Percentiles rank a stretch among this genome's conserved stretches.
Conservation (phyloP, 2,888 invertebrate genomes). For the Elgonia sp. region DNA sequence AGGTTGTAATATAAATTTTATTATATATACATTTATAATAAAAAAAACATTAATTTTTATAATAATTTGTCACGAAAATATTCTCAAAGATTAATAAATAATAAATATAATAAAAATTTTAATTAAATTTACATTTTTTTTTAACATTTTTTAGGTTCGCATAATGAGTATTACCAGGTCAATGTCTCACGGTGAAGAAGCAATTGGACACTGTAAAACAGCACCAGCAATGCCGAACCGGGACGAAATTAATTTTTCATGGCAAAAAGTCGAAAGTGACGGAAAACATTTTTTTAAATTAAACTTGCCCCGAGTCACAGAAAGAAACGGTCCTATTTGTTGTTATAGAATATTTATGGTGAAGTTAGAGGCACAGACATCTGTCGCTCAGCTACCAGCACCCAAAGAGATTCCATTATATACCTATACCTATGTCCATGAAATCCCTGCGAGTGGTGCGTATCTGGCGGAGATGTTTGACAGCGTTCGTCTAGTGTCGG, state of each 20-base stretch:
- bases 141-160: constrained; percentile 79
- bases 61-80: no score
- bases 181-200: constrained; percentile 89
- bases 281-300: constrained; percentile 92
- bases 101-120: not conserved
- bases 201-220: constrained; percentile 90
- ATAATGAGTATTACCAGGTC: constrained; percentile 93
- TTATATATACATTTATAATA: no score
- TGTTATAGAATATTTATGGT: constrained; percentile 95
- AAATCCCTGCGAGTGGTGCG: constrained; percentile 90
- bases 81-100: no score
- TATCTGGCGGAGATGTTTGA: constrained; percentile 95
- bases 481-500: constrained; percentile 89
- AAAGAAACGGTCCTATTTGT: constrained; percentile 95
- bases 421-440: constrained; percentile 92
- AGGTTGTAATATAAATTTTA: not conserved
- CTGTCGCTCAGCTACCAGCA: constrained; percentile 90
- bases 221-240: constrained; percentile 91
- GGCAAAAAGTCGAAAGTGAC: constrained; percentile 90
- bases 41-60: no score
- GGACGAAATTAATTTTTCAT: constrained; percentile 89
- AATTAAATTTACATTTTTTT: not conserved
- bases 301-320: constrained; percentile 92
- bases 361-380: constrained; percentile 89
- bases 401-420: constrained; percentile 91